These are phyloP conservation scores for Diabrotica balteata DNA, from an alignment of 2,888 invertebrate genomes.

Conservation along the genomic window DNA sequence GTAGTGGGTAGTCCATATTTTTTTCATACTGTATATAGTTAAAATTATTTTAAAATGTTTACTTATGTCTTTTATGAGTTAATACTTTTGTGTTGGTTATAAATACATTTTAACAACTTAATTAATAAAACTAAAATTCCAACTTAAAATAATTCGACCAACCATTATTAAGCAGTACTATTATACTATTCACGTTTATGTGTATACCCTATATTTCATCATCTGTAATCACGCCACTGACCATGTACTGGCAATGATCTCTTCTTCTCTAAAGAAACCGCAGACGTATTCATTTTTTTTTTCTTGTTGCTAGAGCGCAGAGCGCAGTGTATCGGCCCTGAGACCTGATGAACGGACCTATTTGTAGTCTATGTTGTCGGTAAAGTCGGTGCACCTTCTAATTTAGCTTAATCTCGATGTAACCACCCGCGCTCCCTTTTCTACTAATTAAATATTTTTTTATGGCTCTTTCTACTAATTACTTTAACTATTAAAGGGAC, in stretches of 20 bases:
- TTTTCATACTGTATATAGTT: no score
- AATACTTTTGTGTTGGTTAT: no score
- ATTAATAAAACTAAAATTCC: no score
- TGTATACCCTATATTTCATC: no score
- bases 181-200: no score
- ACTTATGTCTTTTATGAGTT: no score
- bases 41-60: no score
- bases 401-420: conserved; percentile 21
- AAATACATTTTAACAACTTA: no score
- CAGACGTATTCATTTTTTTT: conserved; percentile 18
- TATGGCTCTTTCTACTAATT: background rate
- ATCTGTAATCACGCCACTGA: conserved; percentile 2
- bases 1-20: no score
- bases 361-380: conserved; percentile 23
- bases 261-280: conserved; percentile 21
- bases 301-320: background rate
- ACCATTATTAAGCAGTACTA: no score
- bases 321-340: conserved; percentile 15
- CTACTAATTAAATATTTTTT: background rate
- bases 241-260: conserved; percentile 14
- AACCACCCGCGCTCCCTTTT: background rate
- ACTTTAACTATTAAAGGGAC: no score
- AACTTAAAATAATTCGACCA: no score
- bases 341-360: conserved; percentile 29
- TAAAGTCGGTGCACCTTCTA: conserved; percentile 26